These are phyloP conservation scores for Halichoerus grypus DNA, from an alignment of 2,113 vertebrate species.

Conservation along the genomic window DNA sequence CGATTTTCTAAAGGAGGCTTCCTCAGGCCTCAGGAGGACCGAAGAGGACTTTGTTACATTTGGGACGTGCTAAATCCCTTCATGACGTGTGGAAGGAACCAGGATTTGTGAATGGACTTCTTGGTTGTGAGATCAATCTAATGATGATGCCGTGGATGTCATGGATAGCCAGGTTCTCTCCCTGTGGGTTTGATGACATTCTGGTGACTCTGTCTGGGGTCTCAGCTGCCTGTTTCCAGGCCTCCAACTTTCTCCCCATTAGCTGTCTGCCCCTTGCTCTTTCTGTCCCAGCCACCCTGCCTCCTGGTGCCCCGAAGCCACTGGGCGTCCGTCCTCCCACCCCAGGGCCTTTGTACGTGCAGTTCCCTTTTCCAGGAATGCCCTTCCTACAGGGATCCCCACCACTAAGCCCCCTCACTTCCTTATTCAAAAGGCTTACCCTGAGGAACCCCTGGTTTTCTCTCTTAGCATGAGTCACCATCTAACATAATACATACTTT, in stretches of 20 bases:
- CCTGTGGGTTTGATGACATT: fast-evolving
- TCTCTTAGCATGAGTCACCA: not conserved
- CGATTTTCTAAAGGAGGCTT: not conserved
- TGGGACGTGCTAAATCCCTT: not conserved
- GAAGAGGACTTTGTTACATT: fast-evolving
- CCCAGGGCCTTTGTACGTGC: not conserved
- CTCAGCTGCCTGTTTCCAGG: not conserved
- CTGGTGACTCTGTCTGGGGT: not conserved
- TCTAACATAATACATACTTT: fast-evolving
- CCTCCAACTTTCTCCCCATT: not conserved
- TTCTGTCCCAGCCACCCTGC: fast-evolving
- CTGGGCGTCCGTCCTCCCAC: fast-evolving
- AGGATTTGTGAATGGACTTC: not conserved
- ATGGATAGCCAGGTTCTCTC: fast-evolving
- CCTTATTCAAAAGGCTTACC: not conserved
- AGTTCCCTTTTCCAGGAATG: not conserved
- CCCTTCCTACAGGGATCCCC: too few species aligned
- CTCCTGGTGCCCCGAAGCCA: fast-evolving
- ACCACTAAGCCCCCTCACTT: fast-evolving
- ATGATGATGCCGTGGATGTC: fast-evolving
- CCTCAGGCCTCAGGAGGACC: too few species aligned
- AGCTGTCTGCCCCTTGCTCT: not conserved
- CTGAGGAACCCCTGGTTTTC: not conserved
- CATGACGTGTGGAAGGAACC: not conserved
- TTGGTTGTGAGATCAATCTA: fast-evolving